These are phyloP conservation scores for Mus musculus DNA, from an alignment of 2,113 vertebrate genomes.

Conservation along the genomic window GRCm39 chr6:51749001-51749500, in stretches of 20 bases:
- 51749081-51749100: slow-evolving; percentile 59
- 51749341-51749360: neutral
- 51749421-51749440: slow-evolving; percentile 62
- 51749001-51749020: slow-evolving; percentile 59
- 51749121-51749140: slow-evolving; percentile 56
- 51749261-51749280: slow-evolving; percentile 23
- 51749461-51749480: slow-evolving; percentile 45
- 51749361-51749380: neutral
- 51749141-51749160: slow-evolving; percentile 69
- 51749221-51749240: slow-evolving; percentile 70
- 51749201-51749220: slow-evolving; percentile 59
- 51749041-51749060: neutral
- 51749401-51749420: slow-evolving; percentile 69
- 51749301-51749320: neutral
- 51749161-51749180: slow-evolving; percentile 61
- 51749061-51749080: slow-evolving; percentile 58
- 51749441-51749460: slow-evolving; percentile 57
- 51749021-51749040: slow-evolving; percentile 39
- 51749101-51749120: slow-evolving; percentile 62
- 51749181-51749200: slow-evolving; percentile 73
- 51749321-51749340: neutral
- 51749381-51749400: slow-evolving; percentile 30
- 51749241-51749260: slow-evolving; percentile 53
- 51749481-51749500: slow-evolving; percentile 65
- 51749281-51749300: neutral